These are phyloP conservation scores for Zaprionus camerounensis DNA, from an alignment of 1,140 invertebrate species.

Conservation along the genomic window DNA sequence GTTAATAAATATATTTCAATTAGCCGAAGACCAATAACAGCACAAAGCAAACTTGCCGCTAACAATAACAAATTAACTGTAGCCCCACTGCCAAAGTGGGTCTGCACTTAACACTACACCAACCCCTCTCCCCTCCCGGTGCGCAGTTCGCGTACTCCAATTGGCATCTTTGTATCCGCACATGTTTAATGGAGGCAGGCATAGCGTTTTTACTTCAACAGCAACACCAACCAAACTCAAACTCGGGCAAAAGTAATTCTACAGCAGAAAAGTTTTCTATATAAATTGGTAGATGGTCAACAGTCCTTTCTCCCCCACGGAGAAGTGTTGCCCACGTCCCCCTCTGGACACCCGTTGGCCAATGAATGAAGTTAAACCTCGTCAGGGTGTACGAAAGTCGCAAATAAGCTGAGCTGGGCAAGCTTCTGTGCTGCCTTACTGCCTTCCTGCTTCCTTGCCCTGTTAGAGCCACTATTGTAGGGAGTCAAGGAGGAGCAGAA, in stretches of 20 bases:
- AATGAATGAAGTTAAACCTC: neutral
- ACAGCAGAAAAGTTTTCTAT: slow-evolving; percentile 45
- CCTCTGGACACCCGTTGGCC: too few species aligned
- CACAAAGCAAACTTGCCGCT: slow-evolving; percentile 36
- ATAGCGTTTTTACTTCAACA: slow-evolving; percentile 51
- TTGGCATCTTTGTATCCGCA: slow-evolving; percentile 13
- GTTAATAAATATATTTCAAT: slow-evolving; percentile 74
- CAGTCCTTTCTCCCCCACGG: slow-evolving; percentile 2
- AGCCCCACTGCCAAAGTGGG: slow-evolving; percentile 30
- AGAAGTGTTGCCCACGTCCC: neutral
- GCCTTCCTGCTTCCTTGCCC: neutral
- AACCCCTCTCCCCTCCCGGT: neutral
- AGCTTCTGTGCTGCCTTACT: neutral
- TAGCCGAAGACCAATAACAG: slow-evolving; percentile 38
- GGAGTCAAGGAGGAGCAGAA: neutral
- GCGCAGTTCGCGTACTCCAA: neutral
- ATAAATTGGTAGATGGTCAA: slow-evolving; percentile 62
- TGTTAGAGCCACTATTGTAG: neutral
- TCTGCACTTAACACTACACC: slow-evolving; percentile 20
- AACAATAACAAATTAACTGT: slow-evolving; percentile 78
- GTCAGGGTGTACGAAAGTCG: slow-evolving; percentile 1
- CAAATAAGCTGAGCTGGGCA: neutral
- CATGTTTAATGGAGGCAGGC: slow-evolving; percentile 70
- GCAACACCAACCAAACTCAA: slow-evolving; percentile 52
- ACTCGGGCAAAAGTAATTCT: slow-evolving; percentile 60